These are phyloP conservation scores for Cyrtonyx montezumae DNA, from an alignment of 2,113 vertebrate species.

Conservation along the genomic window DNA sequence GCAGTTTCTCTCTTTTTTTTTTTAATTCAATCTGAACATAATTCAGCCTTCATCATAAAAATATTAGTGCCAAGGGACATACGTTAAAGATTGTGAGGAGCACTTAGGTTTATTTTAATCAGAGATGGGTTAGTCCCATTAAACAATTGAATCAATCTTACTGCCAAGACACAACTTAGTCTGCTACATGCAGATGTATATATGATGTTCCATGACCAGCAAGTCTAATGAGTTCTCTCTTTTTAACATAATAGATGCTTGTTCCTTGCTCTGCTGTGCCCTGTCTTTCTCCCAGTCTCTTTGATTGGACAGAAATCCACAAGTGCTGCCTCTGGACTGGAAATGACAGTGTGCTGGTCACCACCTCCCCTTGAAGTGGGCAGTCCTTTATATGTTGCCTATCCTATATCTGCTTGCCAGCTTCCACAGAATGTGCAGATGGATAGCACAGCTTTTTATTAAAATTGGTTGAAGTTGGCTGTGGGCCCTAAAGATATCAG, in stretches of 20 bases:
- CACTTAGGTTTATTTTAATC: constrained; percentile 40
- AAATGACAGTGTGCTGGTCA: not conserved
- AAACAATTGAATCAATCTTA: constrained; percentile 11
- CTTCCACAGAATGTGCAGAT: not conserved
- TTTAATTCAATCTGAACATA: not conserved
- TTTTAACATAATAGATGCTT: not conserved
- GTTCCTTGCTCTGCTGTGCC: not conserved
- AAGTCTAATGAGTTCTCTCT: not conserved
- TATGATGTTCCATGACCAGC: not conserved
- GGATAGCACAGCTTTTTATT: not conserved
- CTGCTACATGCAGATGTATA: not conserved
- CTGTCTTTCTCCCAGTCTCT: not conserved
- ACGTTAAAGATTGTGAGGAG: not conserved
- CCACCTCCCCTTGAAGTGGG: rapidly evolving
- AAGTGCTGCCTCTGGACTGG: not conserved
- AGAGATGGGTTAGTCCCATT: not conserved
- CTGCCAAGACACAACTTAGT: not conserved
- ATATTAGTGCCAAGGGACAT: constrained; percentile 25
- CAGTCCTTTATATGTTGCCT: not conserved
- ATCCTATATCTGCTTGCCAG: not conserved
- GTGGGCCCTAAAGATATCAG: not conserved
- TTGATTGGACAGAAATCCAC: not conserved
- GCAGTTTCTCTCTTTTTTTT: constrained; percentile 44
- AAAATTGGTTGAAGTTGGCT: not conserved
- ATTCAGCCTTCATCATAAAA: constrained; percentile 31